phyloP scores from a whole-genome alignment of 2,888 invertebrate genomes.

The Oconnorella tubifera region DNA sequence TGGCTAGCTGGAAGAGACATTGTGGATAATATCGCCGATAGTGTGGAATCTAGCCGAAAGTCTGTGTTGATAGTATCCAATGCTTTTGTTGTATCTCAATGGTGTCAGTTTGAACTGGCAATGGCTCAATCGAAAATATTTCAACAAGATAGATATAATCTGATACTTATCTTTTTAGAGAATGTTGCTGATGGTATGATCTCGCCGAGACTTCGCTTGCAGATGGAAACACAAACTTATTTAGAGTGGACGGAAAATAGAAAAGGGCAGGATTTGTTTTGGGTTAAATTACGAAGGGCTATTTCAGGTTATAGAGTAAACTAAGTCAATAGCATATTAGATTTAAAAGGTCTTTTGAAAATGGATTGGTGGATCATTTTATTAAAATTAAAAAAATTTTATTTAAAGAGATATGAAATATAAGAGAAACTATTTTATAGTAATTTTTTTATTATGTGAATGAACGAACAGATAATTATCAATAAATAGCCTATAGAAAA shows the following conservation, averaged over 20 bases:
- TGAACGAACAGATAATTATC: too few species aligned
- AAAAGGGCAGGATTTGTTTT: conserved; percentile 18
- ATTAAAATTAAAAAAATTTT: too few species aligned
- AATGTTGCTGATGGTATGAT: conserved; percentile 64
- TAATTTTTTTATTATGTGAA: too few species aligned
- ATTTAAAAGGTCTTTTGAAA: not conserved
- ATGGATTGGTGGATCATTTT: not conserved
- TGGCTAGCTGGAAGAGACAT: conserved; percentile 70
- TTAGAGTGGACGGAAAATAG: conserved; percentile 14
- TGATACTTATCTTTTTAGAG: conserved; percentile 66
- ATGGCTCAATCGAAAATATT: conserved; percentile 63
- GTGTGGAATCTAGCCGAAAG: conserved; percentile 67
- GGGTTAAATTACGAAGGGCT: conserved; percentile 8
- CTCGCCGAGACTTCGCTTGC: conserved; percentile 62
- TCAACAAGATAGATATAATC: conserved; percentile 61
- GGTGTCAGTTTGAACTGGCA: conserved; percentile 73
- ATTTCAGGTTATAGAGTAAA: not conserved
- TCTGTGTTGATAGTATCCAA: conserved; percentile 67
- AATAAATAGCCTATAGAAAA: too few species aligned
- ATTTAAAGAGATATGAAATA: too few species aligned
- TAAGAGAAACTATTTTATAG: too few species aligned
- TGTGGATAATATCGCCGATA: conserved; percentile 68
- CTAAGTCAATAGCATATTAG: too few species aligned
- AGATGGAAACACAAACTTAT: conserved; percentile 10
- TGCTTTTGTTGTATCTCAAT: conserved; percentile 66